Evolutionary conservation across 2,888 invertebrate species (phyloP).

Genomic region (Hypomecis atomaria): DNA sequence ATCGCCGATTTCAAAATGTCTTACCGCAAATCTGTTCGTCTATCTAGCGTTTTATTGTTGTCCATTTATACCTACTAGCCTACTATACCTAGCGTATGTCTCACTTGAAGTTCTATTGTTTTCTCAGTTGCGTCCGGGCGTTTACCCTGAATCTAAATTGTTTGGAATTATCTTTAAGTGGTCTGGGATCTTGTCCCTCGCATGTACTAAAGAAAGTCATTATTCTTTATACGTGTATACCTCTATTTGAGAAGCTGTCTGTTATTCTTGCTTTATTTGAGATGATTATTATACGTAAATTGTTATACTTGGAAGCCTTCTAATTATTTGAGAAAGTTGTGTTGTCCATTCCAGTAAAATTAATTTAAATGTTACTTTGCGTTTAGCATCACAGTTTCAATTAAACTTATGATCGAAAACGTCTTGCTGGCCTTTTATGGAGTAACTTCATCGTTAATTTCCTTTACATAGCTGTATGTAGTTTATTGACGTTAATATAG

Average conservation of each 20-base stretch:
- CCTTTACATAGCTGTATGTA: too few species aligned
- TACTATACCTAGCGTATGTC: conserved; percentile 6
- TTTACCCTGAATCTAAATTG: conserved; percentile 56
- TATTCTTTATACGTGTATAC: background rate
- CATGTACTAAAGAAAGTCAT: background rate
- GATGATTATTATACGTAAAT: background rate
- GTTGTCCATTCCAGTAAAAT: too few species aligned
- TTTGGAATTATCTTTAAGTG: conserved; percentile 57
- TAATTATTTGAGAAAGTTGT: too few species aligned
- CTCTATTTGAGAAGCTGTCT: background rate
- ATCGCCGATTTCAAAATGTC: conserved; percentile 17
- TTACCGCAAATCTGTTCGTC: conserved; percentile 12
- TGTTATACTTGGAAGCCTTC: too few species aligned
- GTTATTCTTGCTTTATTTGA: background rate
- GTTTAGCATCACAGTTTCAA: too few species aligned
- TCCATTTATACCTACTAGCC: conserved; percentile 5
- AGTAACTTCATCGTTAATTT: too few species aligned
- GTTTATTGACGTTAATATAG: background rate
- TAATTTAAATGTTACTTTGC: too few species aligned
- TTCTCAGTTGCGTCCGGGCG: conserved; percentile 51
- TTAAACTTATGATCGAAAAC: too few species aligned
- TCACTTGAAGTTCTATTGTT: conserved; percentile 34
- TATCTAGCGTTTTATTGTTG: conserved; percentile 5
- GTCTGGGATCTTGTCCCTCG: conserved; percentile 42
- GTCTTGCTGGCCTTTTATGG: too few species aligned